Base-by-base conservation (phyloP, 2,113 vertebrate genomes). In the Propithecus coquereli region DNA sequence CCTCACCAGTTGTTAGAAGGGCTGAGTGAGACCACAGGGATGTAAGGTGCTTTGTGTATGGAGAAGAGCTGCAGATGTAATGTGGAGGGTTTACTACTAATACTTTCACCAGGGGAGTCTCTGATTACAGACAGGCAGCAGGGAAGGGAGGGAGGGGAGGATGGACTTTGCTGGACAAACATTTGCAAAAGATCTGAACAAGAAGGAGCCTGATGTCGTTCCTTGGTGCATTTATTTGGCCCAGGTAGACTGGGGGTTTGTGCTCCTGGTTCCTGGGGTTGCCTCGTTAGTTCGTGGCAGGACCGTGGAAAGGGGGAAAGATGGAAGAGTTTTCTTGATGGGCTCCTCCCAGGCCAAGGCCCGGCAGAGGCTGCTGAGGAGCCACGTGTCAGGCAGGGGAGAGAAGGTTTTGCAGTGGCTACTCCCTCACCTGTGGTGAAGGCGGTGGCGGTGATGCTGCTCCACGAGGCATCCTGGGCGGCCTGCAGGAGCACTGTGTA, bases 401-500 rank as follows among this genome's bases (percentile, higher is more conserved):
- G 77, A 80, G 93, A 16, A 23, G 59, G 61, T 4, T 1, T 37
- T 34, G 3, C 10, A 8, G 63, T 1, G 34, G 66, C 6, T 3
- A 5, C 20, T 71, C 27, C 40, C 98, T 98, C 94, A 99, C 99
- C 99, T 98, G 99, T 99, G 61, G 98, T 99, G 98, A 99, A 99
- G 82, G 98, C 96, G 0, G 99, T 99, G 11, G 99, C 99, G 83
- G 99, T 98, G 61, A 99, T 97, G 65, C 98, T 83, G 0, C 99
- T 99, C 50, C 99, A 98, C 77, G 99, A 77, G 6, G 99, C 80
- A 1, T 99, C 98, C 82, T 99, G 99, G 45, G 99, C 99, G 3
- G 99, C 99, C 96, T 99, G 99, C 88, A 99, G 98, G 81, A 98
- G 98, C 95, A 99, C 99, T 0, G 98, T 99, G 98, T 99, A 99